These are phyloP conservation scores for Bombus soroeensis DNA, from an alignment of 1,140 invertebrate species.

Conservation along the genomic window DNA sequence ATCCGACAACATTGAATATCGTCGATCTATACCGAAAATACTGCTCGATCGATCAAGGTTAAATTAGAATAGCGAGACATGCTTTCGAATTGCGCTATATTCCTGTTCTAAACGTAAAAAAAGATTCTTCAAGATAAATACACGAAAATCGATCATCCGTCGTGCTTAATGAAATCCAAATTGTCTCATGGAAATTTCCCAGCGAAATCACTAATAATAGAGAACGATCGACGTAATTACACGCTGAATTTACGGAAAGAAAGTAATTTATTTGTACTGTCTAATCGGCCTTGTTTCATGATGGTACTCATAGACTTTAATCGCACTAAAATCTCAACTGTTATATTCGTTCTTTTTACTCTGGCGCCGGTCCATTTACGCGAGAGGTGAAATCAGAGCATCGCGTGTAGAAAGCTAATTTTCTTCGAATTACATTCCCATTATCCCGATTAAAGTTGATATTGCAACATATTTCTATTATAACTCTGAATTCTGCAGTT, in stretches of 20 bases:
- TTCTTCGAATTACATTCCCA: not conserved
- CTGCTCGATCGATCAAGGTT: constrained; percentile 22
- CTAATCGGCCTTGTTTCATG: not conserved
- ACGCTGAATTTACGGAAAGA: not conserved
- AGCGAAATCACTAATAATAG: not conserved
- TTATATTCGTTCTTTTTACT: not conserved
- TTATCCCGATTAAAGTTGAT: not conserved
- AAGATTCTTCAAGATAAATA: not conserved
- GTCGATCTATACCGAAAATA: constrained; percentile 25
- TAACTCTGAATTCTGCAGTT: not conserved
- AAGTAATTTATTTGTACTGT: constrained; percentile 1
- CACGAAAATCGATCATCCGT: not conserved
- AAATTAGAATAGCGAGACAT: no score
- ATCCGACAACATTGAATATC: constrained; percentile 25
- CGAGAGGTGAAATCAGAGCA: not conserved
- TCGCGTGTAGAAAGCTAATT: not conserved
- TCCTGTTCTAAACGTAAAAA: not conserved
- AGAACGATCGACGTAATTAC: not conserved
- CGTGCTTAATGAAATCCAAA: not conserved
- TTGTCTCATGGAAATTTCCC: not conserved
- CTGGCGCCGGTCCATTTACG: not conserved
- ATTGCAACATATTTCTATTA: not conserved
- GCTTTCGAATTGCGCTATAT: no score
- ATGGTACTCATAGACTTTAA: not conserved
- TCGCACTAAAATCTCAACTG: not conserved